A percentile compares a stretch with the other conserved stretches of the same genome.
phyloP scores from a whole-genome alignment of 1,140 invertebrate species.

The Caenorhabditis briggsae region DNA sequence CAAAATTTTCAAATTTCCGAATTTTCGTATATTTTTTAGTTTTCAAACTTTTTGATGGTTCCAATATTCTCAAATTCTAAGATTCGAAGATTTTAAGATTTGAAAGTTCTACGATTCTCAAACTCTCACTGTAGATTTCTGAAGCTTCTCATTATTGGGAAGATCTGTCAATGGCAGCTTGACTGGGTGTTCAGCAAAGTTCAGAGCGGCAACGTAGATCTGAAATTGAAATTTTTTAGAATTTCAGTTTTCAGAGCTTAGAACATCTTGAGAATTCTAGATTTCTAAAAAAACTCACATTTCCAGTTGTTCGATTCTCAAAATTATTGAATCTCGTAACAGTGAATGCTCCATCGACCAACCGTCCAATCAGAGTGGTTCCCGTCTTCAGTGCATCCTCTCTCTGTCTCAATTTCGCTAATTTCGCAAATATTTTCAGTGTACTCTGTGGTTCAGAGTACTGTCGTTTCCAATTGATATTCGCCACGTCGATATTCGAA shows the following conservation, averaged over 20 bases:
- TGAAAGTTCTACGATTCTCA: not conserved
- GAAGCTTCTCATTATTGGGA: slow-evolving; percentile 39
- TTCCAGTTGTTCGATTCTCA: slow-evolving; percentile 63
- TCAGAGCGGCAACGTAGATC: slow-evolving; percentile 61
- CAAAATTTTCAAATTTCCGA: too few relatives aligned
- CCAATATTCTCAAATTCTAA: too few relatives aligned
- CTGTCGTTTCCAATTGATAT: slow-evolving; percentile 67
- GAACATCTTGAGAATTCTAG: too few relatives aligned
- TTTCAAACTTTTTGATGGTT: too few relatives aligned
- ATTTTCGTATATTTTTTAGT: too few relatives aligned
- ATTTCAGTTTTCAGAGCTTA: not conserved
- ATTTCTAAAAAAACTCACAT: slow-evolving; percentile 48
- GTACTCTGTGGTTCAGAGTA: slow-evolving; percentile 52
- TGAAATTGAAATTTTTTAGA: slow-evolving; percentile 19
- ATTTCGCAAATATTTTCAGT: slow-evolving; percentile 65
- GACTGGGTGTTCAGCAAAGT: slow-evolving; percentile 57
- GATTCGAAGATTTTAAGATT: too few relatives aligned
- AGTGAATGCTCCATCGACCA: slow-evolving; percentile 63
- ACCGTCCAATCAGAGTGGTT: slow-evolving; percentile 60
- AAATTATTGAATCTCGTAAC: slow-evolving; percentile 60
- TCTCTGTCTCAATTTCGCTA: slow-evolving; percentile 64
- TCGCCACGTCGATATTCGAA: slow-evolving; percentile 59
- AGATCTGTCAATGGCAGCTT: slow-evolving; percentile 50
- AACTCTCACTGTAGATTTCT: slow-evolving; percentile 35
- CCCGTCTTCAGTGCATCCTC: slow-evolving; percentile 62